Evolutionary conservation across 2,113 vertebrate genomes (phyloP).

Genomic region (Solenodon paradoxus): DNA sequence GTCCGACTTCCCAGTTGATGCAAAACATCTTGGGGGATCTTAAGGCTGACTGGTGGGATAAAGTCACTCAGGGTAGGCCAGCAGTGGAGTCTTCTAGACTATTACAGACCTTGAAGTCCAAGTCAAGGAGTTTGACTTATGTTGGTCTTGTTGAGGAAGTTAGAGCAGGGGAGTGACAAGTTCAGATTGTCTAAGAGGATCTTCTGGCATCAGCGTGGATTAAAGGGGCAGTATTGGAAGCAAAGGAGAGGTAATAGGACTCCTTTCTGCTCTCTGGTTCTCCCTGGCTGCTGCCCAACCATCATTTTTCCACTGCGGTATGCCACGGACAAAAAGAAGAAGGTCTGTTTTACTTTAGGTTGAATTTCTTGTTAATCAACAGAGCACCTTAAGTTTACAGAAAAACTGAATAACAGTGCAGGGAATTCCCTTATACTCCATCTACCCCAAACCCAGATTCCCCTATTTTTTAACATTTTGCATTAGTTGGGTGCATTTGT

Average conservation of each 20-base stretch:
- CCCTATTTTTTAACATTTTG: neutral
- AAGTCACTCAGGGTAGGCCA: neutral
- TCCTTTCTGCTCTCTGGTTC: neutral
- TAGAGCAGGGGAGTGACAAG: neutral
- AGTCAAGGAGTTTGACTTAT: neutral
- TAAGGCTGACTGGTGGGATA: neutral
- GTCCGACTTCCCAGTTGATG: neutral
- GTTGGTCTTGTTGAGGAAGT: neutral
- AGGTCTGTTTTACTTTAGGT: neutral
- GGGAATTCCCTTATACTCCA: neutral
- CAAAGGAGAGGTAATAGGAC: neutral
- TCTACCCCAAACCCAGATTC: neutral
- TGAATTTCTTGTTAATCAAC: neutral
- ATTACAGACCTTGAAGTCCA: fast-evolving
- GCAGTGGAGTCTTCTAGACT: neutral
- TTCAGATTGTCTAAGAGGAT: neutral
- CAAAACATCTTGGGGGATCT: neutral
- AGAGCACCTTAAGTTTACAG: neutral
- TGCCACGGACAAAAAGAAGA: neutral
- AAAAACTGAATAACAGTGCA: neutral
- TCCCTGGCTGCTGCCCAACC: neutral
- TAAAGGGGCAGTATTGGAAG: neutral
- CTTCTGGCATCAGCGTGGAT: neutral
- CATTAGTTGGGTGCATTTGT: neutral
- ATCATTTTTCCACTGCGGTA: neutral